phyloP scores from a whole-genome alignment of 2,113 vertebrate genomes.

The Lamprotornis superbus region DNA sequence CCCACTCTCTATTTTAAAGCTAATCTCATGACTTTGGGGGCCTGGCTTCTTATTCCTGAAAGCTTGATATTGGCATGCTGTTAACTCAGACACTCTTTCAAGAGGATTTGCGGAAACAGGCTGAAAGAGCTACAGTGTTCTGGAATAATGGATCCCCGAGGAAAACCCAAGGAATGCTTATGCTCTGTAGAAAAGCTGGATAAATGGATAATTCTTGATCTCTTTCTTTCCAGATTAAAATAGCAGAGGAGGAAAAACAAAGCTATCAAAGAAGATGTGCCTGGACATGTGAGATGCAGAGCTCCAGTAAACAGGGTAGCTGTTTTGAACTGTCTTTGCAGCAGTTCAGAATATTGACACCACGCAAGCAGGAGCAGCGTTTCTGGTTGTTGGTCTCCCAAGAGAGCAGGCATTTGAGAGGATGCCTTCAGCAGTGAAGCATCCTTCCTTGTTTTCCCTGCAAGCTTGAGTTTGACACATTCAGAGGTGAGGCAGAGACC shows the following conservation, averaged over 20 bases:
- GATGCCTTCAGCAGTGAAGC: background rate
- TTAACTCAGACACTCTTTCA: conserved; percentile 16
- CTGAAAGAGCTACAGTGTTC: conserved; percentile 37
- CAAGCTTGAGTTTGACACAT: background rate
- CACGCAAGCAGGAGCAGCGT: accelerated
- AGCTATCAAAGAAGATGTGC: background rate
- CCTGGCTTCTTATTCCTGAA: conserved; percentile 25
- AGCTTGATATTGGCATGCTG: background rate
- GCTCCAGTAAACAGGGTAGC: background rate
- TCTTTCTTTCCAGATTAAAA: conserved; percentile 37
- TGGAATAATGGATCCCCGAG: background rate
- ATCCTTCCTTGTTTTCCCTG: background rate
- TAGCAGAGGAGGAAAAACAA: background rate
- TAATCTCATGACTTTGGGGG: conserved; percentile 31
- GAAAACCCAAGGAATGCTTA: conserved; percentile 34
- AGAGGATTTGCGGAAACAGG: background rate
- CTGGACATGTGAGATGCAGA: background rate
- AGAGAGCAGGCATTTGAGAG: accelerated
- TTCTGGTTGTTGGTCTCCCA: background rate
- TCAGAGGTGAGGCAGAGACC: background rate
- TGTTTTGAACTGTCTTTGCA: background rate
- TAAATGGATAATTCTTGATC: conserved; percentile 14
- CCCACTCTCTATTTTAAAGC: conserved; percentile 34
- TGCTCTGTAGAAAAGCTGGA: background rate
- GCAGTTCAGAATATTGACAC: background rate